A percentile compares a stretch with the other conserved stretches of the same genome.
phyloP scores from a whole-genome alignment of 1,140 invertebrate species.

The Lepidostoma basale region DNA sequence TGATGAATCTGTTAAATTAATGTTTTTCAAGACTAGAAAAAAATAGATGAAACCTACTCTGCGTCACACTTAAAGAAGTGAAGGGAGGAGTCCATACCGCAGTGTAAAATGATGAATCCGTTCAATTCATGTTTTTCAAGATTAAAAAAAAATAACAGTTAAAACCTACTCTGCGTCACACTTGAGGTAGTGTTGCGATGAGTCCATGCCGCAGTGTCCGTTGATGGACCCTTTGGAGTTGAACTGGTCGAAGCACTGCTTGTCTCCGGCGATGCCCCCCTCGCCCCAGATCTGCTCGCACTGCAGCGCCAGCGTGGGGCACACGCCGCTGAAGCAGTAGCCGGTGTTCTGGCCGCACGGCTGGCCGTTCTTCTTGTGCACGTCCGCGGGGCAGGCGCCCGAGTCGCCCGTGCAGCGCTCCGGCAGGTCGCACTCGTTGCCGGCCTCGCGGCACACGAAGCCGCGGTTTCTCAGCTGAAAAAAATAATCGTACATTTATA shows the following conservation, averaged over 20 bases:
- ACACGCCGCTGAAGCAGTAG: conserved; percentile 90
- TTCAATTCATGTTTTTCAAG: too few relatives aligned
- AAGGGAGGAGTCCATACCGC: conserved; percentile 79
- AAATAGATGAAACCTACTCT: conserved; percentile 74
- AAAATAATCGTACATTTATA: conserved; percentile 30
- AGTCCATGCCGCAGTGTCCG: conserved; percentile 89
- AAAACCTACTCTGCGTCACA: conserved; percentile 85
- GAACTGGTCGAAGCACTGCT: conserved; percentile 90
- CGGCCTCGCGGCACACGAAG: conserved; percentile 79
- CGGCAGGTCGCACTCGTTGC: conserved; percentile 93
- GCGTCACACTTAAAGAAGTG: conserved; percentile 85
- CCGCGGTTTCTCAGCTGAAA: conserved; percentile 75
- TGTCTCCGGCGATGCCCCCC: conserved; percentile 76
- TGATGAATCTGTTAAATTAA: conserved; percentile 91
- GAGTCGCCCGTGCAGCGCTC: conserved; percentile 87
- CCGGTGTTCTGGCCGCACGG: conserved; percentile 73
- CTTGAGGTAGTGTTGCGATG: conserved; percentile 79
- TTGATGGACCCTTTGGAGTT: conserved; percentile 92
- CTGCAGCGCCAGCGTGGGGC: conserved; percentile 85
- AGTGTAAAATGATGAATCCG: conserved; percentile 91
- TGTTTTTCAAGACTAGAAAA: too few relatives aligned
- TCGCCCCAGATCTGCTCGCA: conserved; percentile 92
- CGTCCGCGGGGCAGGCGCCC: conserved; percentile 86
- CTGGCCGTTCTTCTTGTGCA: conserved; percentile 90
- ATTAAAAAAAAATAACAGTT: too few relatives aligned